These are phyloP conservation scores for Hepsetus odoe DNA, from an alignment of 2,113 vertebrate genomes.

Conservation along the genomic window DNA sequence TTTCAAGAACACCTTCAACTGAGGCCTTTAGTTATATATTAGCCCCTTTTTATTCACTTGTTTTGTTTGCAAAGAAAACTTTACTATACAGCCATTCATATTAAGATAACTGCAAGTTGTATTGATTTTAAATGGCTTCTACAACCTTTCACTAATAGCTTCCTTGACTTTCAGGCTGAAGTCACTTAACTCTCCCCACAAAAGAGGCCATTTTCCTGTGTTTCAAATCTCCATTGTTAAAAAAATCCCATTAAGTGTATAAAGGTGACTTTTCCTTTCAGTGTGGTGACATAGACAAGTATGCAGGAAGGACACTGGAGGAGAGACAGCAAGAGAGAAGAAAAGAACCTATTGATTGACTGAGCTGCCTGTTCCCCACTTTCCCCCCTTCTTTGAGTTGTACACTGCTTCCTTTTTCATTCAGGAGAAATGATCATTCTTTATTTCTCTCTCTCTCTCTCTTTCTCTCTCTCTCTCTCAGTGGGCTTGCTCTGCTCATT, in stretches of 20 bases:
- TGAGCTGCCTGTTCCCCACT: conserved; percentile 57
- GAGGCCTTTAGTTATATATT: neutral
- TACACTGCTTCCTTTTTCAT: conserved; percentile 58
- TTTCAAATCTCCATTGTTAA: conserved; percentile 67
- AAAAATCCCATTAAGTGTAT: conserved; percentile 70
- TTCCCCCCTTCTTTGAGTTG: conserved; percentile 57
- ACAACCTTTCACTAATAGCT: conserved; percentile 46
- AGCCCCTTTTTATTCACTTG: neutral
- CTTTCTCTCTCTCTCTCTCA: conserved; percentile 34
- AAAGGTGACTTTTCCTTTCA: conserved; percentile 79
- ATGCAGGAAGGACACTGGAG: conserved; percentile 44
- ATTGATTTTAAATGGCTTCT: conserved; percentile 23
- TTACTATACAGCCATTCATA: neutral
- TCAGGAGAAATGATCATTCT: conserved; percentile 58
- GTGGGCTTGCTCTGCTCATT: conserved; percentile 65
- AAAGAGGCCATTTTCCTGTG: conserved; percentile 65
- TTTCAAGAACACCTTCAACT: neutral
- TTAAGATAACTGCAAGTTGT: neutral
- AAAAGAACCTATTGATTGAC: conserved; percentile 71
- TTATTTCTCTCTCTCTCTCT: conserved; percentile 4
- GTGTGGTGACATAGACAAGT: conserved; percentile 64
- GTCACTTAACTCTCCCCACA: conserved; percentile 49
- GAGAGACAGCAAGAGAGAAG: conserved; percentile 20
- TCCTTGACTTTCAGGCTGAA: conserved; percentile 49
- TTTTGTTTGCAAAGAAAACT: neutral